phyloP scores from a whole-genome alignment of 1,140 invertebrate genomes.

The Nephotettix cincticeps region DNA sequence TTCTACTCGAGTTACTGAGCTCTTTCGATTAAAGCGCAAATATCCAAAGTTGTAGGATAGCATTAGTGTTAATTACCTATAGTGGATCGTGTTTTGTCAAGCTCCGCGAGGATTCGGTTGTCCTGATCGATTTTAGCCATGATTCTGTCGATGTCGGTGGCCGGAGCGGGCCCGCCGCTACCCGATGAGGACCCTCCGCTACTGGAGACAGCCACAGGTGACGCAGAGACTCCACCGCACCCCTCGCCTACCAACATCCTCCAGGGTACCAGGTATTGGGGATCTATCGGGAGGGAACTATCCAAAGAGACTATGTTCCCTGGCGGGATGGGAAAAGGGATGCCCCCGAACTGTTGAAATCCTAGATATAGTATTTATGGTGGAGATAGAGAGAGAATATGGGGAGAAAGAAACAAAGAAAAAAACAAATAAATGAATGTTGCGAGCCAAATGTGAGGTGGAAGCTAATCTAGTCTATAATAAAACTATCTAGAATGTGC shows the following conservation, averaged over 20 bases:
- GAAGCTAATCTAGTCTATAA: conserved; percentile 8
- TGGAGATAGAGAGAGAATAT: conserved; percentile 25
- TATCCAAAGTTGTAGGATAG: too few relatives aligned
- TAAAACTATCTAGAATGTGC: not conserved
- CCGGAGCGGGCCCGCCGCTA: conserved; percentile 26
- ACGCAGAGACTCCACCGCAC: conserved; percentile 3
- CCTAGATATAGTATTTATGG: conserved; percentile 28
- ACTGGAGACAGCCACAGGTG: conserved; percentile 20
- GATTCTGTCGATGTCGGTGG: conserved; percentile 80
- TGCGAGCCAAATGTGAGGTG: conserved; percentile 12
- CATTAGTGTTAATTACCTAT: conserved; percentile 43
- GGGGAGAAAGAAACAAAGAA: conserved; percentile 26
- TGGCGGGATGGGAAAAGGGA: not conserved
- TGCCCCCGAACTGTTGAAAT: conserved; percentile 14
- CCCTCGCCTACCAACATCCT: conserved; percentile 26
- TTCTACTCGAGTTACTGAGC: too few relatives aligned
- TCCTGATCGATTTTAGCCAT: conserved; percentile 94
- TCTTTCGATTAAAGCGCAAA: too few relatives aligned
- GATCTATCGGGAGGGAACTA: conserved; percentile 16
- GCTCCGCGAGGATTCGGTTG: conserved; percentile 80
- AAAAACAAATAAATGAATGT: conserved; percentile 26
- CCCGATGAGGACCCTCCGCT: conserved; percentile 27
- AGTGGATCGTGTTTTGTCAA: conserved; percentile 74
- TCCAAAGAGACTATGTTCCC: conserved; percentile 28
- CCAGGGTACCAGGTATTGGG: conserved; percentile 26